A percentile compares a stretch with the other conserved stretches of the same genome.
These are phyloP conservation scores for Lagodon rhomboides DNA, from an alignment of 2,797 vertebrate species.

Conservation along the genomic window DNA sequence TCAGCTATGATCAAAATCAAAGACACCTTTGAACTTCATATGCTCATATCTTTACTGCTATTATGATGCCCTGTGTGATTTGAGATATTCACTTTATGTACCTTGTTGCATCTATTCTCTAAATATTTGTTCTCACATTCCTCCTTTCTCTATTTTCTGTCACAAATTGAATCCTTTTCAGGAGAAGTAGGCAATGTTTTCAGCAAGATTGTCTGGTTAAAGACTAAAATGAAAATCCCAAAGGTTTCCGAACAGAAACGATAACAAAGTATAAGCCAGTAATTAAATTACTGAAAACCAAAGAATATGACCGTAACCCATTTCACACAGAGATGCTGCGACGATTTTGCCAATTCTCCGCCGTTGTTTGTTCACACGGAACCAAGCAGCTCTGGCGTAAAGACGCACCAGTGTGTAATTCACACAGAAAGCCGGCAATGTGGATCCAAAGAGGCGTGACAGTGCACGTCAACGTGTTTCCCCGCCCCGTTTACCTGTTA, in stretches of 20 bases:
- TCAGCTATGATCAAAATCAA: neutral
- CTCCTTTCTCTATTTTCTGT: neutral
- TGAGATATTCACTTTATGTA: neutral
- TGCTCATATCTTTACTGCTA: neutral
- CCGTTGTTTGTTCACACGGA: no score
- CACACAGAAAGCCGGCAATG: no score
- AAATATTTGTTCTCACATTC: neutral
- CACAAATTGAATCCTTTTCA: neutral
- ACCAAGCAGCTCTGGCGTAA: no score
- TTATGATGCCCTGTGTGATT: neutral
- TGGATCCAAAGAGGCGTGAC: no score
- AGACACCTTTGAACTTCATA: neutral
- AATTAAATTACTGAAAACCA: conserved; percentile 19
- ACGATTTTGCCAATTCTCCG: no score
- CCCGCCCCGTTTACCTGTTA: no score
- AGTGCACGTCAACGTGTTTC: no score
- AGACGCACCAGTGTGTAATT: no score
- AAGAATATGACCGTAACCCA: conserved; percentile 1
- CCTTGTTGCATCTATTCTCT: neutral
- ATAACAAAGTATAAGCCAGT: neutral
- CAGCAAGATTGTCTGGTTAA: neutral
- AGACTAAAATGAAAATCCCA: neutral
- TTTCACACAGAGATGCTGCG: no score
- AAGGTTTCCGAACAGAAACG: neutral
- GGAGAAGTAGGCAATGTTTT: neutral